Percentiles rank a stretch among this genome's conserved stretches.
Evolutionary conservation across 2,797 vertebrate genomes (phyloP).

Genomic region (Argyrosomus regius): DNA sequence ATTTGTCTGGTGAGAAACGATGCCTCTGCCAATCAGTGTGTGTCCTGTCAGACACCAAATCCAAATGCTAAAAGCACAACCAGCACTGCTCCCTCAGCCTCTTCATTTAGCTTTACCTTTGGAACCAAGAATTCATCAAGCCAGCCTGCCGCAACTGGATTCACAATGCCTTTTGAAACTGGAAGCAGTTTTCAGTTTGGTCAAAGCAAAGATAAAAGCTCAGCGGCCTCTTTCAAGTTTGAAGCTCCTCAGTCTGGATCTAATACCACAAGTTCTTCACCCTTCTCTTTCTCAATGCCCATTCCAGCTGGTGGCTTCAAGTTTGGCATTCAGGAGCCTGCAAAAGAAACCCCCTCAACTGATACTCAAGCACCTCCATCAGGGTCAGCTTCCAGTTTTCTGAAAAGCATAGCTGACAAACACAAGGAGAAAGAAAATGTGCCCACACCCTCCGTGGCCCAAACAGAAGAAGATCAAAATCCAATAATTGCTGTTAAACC

Average conservation of each 20-base stretch:
- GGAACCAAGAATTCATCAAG: constrained; percentile 69
- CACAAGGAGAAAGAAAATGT: constrained; percentile 84
- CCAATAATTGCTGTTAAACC: constrained; percentile 87
- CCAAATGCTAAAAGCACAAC: constrained; percentile 79
- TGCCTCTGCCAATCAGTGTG: constrained; percentile 82
- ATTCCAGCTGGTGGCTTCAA: constrained; percentile 86
- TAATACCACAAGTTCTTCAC: constrained; percentile 80
- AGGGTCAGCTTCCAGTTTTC: constrained; percentile 78
- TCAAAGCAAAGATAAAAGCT: constrained; percentile 80
- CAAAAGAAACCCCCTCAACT: constrained; percentile 68
- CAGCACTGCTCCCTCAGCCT: constrained; percentile 69
- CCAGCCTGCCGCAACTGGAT: constrained; percentile 85
- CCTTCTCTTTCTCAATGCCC: constrained; percentile 90
- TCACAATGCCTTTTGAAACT: constrained; percentile 84
- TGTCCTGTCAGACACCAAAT: constrained; percentile 87
- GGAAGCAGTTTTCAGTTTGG: constrained; percentile 91
- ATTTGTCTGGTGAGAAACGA: constrained; percentile 89
- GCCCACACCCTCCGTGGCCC: constrained; percentile 16
- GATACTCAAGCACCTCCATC: constrained; percentile 56
- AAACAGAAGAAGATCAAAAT: constrained; percentile 69
- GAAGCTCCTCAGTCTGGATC: constrained; percentile 80
- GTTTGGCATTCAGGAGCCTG: constrained; percentile 91
- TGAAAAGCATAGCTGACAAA: constrained; percentile 87
- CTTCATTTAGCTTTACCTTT: constrained; percentile 79
- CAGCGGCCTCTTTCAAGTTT: constrained; percentile 86